These are phyloP conservation scores for Cancer borealis DNA, from an alignment of 2,888 invertebrate species.

Conservation along the genomic window DNA sequence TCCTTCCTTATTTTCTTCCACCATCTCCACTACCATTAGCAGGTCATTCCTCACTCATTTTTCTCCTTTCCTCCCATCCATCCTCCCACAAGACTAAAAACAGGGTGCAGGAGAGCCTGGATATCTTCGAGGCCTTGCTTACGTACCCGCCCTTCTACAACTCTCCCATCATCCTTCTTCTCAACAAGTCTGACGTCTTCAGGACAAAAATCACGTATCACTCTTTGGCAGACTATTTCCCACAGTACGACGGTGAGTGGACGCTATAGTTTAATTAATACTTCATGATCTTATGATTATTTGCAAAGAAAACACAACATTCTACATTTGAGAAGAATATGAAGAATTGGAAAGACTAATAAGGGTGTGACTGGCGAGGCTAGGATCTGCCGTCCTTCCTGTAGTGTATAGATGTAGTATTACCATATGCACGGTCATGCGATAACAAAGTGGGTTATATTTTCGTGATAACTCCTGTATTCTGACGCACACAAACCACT, in stretches of 20 bases:
- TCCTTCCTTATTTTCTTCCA: not conserved
- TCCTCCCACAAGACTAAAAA: slow-evolving; percentile 88
- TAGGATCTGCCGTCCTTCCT: too few relatives aligned
- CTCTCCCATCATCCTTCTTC: slow-evolving; percentile 62
- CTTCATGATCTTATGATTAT: too few relatives aligned
- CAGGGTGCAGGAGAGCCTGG: slow-evolving; percentile 85
- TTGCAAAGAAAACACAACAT: too few relatives aligned
- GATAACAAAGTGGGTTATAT: too few relatives aligned
- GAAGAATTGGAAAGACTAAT: too few relatives aligned
- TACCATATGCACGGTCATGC: too few relatives aligned
- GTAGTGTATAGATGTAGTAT: too few relatives aligned
- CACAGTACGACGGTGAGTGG: slow-evolving; percentile 58
- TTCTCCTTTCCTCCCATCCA: not conserved
- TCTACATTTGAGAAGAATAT: too few relatives aligned
- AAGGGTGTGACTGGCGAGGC: too few relatives aligned
- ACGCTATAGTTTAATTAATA: too few relatives aligned
- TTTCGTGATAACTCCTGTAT: too few relatives aligned
- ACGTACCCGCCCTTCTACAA: slow-evolving; percentile 81
- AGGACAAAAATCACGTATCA: slow-evolving; percentile 49
- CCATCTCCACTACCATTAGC: not conserved
- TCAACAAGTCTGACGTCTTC: slow-evolving; percentile 67
- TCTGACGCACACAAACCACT: too few relatives aligned
- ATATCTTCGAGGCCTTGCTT: slow-evolving; percentile 82
- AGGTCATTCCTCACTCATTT: not conserved
- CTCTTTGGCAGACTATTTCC: slow-evolving; percentile 50